Evolutionary conservation across 2,888 invertebrate species (phyloP), one percentile per base, ranked within the genome.

Genomic region (Osmoderma eremita): DNA sequence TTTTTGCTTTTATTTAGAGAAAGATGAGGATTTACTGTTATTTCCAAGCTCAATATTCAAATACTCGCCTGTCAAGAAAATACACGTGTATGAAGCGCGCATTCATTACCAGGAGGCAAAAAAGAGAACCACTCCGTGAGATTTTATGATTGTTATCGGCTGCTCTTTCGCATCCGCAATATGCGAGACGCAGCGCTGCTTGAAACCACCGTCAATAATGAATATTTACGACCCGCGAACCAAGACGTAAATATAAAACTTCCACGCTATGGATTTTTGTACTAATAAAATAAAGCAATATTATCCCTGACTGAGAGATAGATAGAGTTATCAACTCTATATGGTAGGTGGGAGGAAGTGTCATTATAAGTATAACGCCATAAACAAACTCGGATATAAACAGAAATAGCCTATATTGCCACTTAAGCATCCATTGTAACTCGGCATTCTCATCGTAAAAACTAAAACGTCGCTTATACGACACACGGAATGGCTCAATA

Each of bases 381-480:
- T 68, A 68, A 68, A 65, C 68, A 64, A 65, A 68, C 64, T 65
- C 38, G 38, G 61, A 65, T 65, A 65, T 68, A 68, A 68, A 65
- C 61, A 65, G 61, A 67, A 71, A 71, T 70, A 71, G 69, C 68
- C 67, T 69, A 71, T 73, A 73, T 71, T 71, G 68, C 68, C 70
- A 70, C 71, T 71, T 73, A 73, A 73, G 69, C 67, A 65, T 65
- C 70, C 66, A 67, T 70, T 63, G 65, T 67, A 54, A 64, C 67
- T 68, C 67, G 67, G 68, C 72, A 73, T 73, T 75, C 69, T 66
- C 70, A 69, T 72, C 74, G 72, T 73, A 74, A 74, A 73, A 70
- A 73, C 72, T 73, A 71, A 73, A 72, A 71, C 73, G 71, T 74
- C 75, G 75, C 71, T 73, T 74, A 75, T 74, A 73, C 69, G 70